Evolutionary conservation across 2,797 vertebrate species (phyloP), one percentile per base, ranked within the genome.

Genomic region (Anas georgica): DNA sequence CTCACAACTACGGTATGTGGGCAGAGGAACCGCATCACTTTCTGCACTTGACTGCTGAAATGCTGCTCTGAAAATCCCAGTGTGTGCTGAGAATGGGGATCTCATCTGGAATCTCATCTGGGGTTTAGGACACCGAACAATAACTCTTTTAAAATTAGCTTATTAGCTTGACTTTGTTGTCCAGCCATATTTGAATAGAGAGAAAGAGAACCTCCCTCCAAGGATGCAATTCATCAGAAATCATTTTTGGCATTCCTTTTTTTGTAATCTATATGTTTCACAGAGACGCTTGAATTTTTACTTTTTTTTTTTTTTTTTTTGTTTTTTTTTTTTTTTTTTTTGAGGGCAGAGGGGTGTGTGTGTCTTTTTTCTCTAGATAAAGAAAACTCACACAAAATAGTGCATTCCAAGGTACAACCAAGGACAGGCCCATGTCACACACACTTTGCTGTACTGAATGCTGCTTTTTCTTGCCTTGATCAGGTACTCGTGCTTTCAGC

Each of bases 141-240:
- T 12, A 82, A 1, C 15, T 60, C 46, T 56, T 73, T 2, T 90
- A 72, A 79, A 43, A 31, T 35, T 28, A 59, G 11, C 26, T 76
- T 83, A 31, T 35, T 28, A 59, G 11, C 26, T 69, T 83, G 64
- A 17, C 29, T 8, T 7, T 6, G 1, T 39, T 69, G 9, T 18
- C 90, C 26, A 18, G 2, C 6, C 1, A 2, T 48, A 39, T 74
- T 52, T 68, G n/a, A 70, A 76, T 5, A 64, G 1, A 25, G 2
- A 52, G 50, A 28, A 25, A 33, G 15, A 3, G 1, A 26, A 2
- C 4, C 3, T 43, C 9, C 5, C 17, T 66, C 18, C 0, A 1
- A 78, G 22, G 5, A 17, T 7, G 23, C 17, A 66, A 16, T 28
- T 29, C 11, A 66, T 66, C 20, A 45, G 12, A 21, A 33, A 79